Conservation (phyloP, 2,797 vertebrate genomes). For the Myiotriccus ornatus region DNA sequence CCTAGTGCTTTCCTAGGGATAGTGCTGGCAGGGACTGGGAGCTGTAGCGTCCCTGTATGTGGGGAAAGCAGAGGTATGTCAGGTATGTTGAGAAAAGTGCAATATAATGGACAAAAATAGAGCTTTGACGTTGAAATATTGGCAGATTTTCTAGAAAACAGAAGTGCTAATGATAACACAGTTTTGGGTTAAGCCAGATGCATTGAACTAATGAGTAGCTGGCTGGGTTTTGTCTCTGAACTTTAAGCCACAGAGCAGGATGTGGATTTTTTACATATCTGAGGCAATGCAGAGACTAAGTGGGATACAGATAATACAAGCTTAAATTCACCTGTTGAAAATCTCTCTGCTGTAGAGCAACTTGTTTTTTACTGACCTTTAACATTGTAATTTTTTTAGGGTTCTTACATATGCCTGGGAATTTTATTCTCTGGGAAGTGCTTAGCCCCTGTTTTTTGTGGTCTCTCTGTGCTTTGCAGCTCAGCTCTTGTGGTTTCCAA, state of each 20-base stretch:
- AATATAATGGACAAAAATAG: neutral
- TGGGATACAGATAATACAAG: conserved; percentile 22
- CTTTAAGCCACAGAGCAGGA: conserved; percentile 39
- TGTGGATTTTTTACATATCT: conserved; percentile 47
- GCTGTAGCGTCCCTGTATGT: neutral
- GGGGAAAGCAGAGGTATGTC: neutral
- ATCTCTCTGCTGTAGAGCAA: neutral
- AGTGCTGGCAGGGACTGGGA: neutral
- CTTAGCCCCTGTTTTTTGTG: neutral
- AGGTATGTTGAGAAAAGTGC: neutral
- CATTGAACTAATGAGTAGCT: conserved; percentile 47
- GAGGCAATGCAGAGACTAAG: neutral
- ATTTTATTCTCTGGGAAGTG: conserved; percentile 17
- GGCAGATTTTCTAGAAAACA: conserved; percentile 28
- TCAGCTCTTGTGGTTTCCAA: neutral
- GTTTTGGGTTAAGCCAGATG: neutral
- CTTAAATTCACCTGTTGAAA: conserved; percentile 6
- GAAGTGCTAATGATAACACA: conserved; percentile 28
- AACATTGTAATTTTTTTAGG: neutral
- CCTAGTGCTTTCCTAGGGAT: neutral
- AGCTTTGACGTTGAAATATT: neutral
- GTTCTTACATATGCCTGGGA: neutral
- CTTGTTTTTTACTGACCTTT: conserved; percentile 32
- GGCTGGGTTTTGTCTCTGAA: conserved; percentile 21
- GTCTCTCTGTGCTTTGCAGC: neutral